These are phyloP conservation scores for Gila robusta DNA, from an alignment of 2,797 vertebrate species.

Conservation along the genomic window DNA sequence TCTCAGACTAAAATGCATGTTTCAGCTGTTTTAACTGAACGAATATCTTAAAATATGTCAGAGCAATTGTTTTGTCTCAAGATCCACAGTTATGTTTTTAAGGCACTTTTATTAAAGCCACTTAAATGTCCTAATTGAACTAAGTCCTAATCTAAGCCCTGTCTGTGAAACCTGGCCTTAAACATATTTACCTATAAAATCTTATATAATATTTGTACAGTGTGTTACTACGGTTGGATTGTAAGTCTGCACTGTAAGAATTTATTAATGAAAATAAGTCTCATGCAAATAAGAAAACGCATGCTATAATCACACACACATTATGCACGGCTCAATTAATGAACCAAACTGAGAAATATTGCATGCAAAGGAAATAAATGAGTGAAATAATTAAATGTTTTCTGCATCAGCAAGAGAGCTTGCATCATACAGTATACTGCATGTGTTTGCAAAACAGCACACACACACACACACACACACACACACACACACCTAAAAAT, in stretches of 20 bases:
- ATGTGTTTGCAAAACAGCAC: slow-evolving; percentile 27
- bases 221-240: not conserved
- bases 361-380: slow-evolving; percentile 18
- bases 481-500: not conserved
- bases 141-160: too few relatives aligned
- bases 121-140: too few relatives aligned
- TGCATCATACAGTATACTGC: not conserved
- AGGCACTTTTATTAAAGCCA: too few relatives aligned
- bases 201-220: not conserved
- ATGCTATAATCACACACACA: not conserved
- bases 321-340: slow-evolving; percentile 4
- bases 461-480: not conserved
- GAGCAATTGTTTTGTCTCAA: too few relatives aligned
- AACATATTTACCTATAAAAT: too few relatives aligned
- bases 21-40: too few relatives aligned
- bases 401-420: slow-evolving; percentile 19
- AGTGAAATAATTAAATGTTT: slow-evolving; percentile 32
- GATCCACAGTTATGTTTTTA: too few relatives aligned
- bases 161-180: too few relatives aligned
- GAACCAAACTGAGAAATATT: slow-evolving; percentile 8
- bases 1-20: too few relatives aligned
- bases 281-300: slow-evolving; percentile 1
- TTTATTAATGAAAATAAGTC: not conserved
- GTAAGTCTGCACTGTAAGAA: not conserved
- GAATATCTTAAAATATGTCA: too few relatives aligned